Evolutionary conservation across 2,888 invertebrate genomes (phyloP).

Genomic region (Agrotis segetum): DNA sequence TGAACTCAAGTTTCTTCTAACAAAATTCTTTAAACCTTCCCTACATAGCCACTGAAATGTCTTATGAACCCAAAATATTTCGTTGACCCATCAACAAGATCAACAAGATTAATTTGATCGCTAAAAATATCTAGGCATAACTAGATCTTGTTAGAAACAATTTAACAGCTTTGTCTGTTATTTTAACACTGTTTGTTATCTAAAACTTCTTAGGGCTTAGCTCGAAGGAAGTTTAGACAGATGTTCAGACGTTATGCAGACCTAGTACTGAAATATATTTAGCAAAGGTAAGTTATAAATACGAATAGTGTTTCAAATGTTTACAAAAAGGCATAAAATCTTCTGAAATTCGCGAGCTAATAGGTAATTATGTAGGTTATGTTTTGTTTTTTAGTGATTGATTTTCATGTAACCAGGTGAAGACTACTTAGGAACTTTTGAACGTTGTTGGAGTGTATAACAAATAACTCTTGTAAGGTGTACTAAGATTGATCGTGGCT

Average conservation of each 20-base stretch:
- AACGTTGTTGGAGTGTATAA: background rate
- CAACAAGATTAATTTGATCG: constrained; percentile 6
- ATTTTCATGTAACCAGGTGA: constrained; percentile 9
- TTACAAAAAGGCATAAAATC: constrained; percentile 43
- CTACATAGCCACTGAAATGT: constrained; percentile 1
- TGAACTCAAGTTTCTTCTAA: background rate
- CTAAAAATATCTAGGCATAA: constrained; percentile 1
- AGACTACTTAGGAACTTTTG: background rate
- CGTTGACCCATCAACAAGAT: constrained; percentile 1
- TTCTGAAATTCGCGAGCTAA: constrained; percentile 4
- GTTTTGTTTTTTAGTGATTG: background rate
- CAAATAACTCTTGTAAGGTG: background rate
- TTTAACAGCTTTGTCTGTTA: constrained; percentile 24
- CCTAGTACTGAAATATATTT: constrained; percentile 51
- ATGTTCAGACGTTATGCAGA: constrained; percentile 61
- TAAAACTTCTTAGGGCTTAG: constrained; percentile 45
- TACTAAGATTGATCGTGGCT: background rate
- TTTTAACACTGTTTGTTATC: constrained; percentile 49
- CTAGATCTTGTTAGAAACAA: constrained; percentile 31
- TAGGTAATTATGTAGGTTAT: background rate
- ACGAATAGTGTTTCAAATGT: constrained; percentile 26
- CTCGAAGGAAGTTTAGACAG: constrained; percentile 65
- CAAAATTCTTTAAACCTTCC: constrained; percentile 9
- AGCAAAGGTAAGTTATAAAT: constrained; percentile 41
- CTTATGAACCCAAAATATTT: constrained; percentile 22